phyloP scores from a whole-genome alignment of 2,888 invertebrate species.

The Notocelia uddmanniana region DNA sequence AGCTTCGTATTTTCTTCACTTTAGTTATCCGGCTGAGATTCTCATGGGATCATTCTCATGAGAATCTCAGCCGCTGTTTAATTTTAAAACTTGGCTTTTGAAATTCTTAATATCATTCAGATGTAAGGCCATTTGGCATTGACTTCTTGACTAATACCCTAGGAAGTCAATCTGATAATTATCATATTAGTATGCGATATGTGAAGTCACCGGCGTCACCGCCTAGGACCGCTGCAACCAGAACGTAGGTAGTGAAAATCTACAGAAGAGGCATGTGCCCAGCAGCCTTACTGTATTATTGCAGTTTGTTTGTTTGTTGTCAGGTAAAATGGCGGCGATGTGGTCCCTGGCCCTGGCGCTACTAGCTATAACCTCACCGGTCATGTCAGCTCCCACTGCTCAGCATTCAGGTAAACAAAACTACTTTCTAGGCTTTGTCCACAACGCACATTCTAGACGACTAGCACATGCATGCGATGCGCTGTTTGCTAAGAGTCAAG shows the following conservation, averaged over 20 bases:
- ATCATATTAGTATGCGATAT: too few relatives aligned
- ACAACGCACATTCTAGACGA: background rate
- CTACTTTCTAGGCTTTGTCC: background rate
- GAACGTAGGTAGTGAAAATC: too few relatives aligned
- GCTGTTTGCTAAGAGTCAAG: too few relatives aligned
- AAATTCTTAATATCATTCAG: too few relatives aligned
- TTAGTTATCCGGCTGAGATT: conserved; percentile 2
- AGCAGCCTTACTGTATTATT: background rate
- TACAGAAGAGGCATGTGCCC: too few relatives aligned
- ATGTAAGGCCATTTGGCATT: too few relatives aligned
- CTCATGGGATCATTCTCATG: background rate
- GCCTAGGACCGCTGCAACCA: too few relatives aligned
- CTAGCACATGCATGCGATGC: background rate
- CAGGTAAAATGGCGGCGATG: conserved; percentile 34
- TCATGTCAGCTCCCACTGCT: conserved; percentile 30
- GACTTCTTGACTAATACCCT: too few relatives aligned
- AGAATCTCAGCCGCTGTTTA: background rate
- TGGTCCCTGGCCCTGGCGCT: conserved; percentile 18
- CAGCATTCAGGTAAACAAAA: conserved; percentile 31
- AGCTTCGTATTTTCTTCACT: conserved; percentile 11
- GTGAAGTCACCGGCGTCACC: too few relatives aligned
- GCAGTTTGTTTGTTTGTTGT: background rate
- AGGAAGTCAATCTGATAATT: too few relatives aligned
- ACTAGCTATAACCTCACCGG: conserved; percentile 16
- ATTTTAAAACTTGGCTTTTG: background rate